Percentiles rank a stretch among this genome's conserved stretches.
Evolutionary conservation across 2,888 invertebrate species (phyloP).

Genomic region (Muschampia plurimacula): DNA sequence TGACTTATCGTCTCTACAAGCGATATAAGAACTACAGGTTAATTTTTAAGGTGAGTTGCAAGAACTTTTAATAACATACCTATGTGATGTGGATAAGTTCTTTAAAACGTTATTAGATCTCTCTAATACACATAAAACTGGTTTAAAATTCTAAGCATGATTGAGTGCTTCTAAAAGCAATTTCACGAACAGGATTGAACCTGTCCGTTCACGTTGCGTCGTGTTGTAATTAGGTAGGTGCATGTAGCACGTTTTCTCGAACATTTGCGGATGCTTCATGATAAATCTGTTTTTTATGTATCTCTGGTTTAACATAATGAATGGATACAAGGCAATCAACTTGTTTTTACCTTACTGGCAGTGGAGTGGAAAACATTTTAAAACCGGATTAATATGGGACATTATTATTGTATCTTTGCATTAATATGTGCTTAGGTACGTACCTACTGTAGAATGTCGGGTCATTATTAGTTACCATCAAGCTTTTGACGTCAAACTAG

Average conservation of each 20-base stretch:
- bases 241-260: conserved; percentile 26
- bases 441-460: neutral
- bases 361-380: conserved; percentile 1
- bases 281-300: neutral
- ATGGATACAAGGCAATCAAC: neutral
- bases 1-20: conserved; percentile 45
- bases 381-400: conserved; percentile 4
- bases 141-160: neutral
- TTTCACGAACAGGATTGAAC: conserved; percentile 34
- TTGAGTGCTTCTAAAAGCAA: neutral
- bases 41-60: conserved; percentile 50
- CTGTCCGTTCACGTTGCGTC: conserved; percentile 39
- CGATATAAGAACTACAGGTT: conserved; percentile 40
- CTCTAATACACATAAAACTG: neutral
- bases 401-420: neutral
- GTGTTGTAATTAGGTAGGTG: neutral
- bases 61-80: neutral
- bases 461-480: conserved; percentile 3
- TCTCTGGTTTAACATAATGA: neutral
- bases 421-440: neutral
- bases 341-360: neutral
- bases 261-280: conserved; percentile 13
- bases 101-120: neutral
- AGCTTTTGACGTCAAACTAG: neutral
- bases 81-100: neutral